These are phyloP conservation scores for Cerastis rubricosa DNA, from an alignment of 2,888 invertebrate genomes.

Conservation along the genomic window DNA sequence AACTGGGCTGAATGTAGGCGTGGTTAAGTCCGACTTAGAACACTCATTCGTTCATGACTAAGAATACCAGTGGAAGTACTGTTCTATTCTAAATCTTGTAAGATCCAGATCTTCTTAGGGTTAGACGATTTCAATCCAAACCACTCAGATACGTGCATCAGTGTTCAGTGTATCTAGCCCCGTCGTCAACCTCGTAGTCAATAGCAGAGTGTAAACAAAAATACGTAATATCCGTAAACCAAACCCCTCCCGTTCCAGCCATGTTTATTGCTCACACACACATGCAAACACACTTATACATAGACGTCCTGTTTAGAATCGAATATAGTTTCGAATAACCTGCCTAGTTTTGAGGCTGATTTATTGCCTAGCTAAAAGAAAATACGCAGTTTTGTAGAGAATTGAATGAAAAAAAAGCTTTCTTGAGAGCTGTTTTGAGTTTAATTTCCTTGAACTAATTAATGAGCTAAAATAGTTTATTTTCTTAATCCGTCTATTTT, in stretches of 20 bases:
- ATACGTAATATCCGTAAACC: conserved; percentile 45
- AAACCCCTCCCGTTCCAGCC: not conserved
- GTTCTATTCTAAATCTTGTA: not conserved
- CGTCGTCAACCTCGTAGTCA: not conserved
- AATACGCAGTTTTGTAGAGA: not conserved
- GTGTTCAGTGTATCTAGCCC: not conserved
- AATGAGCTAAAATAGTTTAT: no score
- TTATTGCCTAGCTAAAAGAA: not conserved
- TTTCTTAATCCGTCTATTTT: no score
- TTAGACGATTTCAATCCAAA: conserved; percentile 4
- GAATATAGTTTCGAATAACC: not conserved
- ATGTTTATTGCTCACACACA: conserved; percentile 34
- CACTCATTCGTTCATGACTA: no score
- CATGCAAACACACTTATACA: not conserved
- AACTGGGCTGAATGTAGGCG: no score
- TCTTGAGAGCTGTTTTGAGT: no score
- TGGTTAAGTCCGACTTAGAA: no score
- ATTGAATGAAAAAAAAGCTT: no score
- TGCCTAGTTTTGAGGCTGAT: not conserved
- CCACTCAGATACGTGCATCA: not conserved
- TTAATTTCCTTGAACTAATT: no score
- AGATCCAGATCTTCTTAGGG: not conserved
- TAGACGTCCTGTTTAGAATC: not conserved
- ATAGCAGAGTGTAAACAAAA: conserved; percentile 36
- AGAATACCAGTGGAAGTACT: no score